phyloP scores from a whole-genome alignment of 2,888 invertebrate genomes.

The Pristionchus japonicus region DNA sequence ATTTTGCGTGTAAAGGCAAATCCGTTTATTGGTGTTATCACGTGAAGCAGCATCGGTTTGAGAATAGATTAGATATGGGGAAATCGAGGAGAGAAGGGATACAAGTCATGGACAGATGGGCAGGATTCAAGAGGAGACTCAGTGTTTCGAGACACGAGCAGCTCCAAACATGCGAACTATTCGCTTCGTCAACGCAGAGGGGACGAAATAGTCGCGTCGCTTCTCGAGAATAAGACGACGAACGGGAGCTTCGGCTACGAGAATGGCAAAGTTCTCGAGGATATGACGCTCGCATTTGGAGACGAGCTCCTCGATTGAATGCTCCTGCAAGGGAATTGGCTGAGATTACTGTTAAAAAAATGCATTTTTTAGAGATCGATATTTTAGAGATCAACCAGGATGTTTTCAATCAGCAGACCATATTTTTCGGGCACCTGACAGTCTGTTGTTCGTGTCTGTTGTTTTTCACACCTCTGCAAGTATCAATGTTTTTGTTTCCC shows the following conservation, averaged over 20 bases:
- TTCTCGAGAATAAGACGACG: slow-evolving; percentile 43
- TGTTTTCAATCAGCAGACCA: neutral
- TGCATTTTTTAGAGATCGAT: no score
- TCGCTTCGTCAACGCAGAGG: slow-evolving; percentile 35
- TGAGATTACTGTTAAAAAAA: no score
- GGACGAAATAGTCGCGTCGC: slow-evolving; percentile 40
- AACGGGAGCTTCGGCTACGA: slow-evolving; percentile 44
- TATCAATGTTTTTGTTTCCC: neutral
- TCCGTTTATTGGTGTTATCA: neutral
- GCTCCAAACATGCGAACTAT: slow-evolving; percentile 9
- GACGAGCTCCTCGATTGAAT: slow-evolving; percentile 43
- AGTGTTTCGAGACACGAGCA: slow-evolving; percentile 40
- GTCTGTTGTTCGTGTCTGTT: neutral
- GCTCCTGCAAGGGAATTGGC: slow-evolving; percentile 51
- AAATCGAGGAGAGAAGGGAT: neutral
- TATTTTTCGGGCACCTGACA: neutral
- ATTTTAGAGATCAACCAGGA: no score
- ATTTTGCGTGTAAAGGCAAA: neutral
- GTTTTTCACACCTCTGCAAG: neutral
- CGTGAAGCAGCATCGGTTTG: slow-evolving; percentile 26
- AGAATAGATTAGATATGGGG: slow-evolving; percentile 34
- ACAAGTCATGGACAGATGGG: neutral
- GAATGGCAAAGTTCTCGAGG: slow-evolving; percentile 50
- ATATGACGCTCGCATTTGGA: slow-evolving; percentile 49
- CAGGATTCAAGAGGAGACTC: neutral